phyloP scores from a whole-genome alignment of 2,888 invertebrate species.

The Boloria selene region DNA sequence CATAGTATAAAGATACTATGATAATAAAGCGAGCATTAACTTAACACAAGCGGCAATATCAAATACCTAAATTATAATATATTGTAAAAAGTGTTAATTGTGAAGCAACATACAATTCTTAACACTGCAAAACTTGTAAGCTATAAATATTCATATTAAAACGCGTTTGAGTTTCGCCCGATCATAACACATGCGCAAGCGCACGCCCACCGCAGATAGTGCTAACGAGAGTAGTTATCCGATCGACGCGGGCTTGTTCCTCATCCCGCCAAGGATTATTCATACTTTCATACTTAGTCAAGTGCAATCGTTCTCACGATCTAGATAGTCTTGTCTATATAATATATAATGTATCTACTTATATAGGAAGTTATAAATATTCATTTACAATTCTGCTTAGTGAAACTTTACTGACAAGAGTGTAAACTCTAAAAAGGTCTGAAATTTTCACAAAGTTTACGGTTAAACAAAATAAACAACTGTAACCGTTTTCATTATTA shows the following conservation, averaged over 20 bases:
- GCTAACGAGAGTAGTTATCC: conserved; percentile 64
- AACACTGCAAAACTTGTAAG: conserved; percentile 12
- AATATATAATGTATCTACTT: conserved; percentile 2
- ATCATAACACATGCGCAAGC: conserved; percentile 38
- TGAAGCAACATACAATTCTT: conserved; percentile 2
- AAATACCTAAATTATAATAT: conserved; percentile 2
- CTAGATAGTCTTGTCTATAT: conserved; percentile 21
- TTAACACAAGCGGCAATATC: background rate
- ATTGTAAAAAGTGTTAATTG: conserved; percentile 16
- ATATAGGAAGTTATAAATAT: conserved; percentile 1
- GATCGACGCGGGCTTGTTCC: conserved; percentile 37
- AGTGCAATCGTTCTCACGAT: conserved; percentile 26
- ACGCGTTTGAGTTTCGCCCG: conserved; percentile 22
- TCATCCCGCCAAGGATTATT: conserved; percentile 43
- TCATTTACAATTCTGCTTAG: background rate
- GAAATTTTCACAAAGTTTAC: too few species aligned
- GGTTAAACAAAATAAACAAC: too few species aligned
- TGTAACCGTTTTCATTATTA: too few species aligned
- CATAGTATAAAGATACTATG: too few species aligned
- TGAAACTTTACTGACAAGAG: too few species aligned
- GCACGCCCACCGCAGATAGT: conserved; percentile 57
- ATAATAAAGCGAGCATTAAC: background rate
- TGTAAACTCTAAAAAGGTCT: too few species aligned
- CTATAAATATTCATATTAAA: conserved; percentile 23
- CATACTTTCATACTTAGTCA: conserved; percentile 47